Evolutionary conservation across 2,797 vertebrate species (phyloP), one percentile per base, ranked within the genome.

Genomic region (Sebastes dallii): DNA sequence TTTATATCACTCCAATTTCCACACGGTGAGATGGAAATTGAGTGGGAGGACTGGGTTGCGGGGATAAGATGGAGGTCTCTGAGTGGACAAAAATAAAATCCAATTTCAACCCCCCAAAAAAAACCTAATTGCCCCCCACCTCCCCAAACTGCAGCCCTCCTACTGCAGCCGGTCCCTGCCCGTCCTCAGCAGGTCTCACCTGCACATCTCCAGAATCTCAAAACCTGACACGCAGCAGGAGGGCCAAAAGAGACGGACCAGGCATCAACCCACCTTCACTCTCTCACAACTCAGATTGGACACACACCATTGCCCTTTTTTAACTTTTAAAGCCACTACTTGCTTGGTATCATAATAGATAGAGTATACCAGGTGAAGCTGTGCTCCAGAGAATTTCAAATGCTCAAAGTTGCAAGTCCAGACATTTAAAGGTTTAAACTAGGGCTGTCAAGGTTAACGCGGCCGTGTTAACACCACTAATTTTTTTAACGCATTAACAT

Each of bases 1-100:
- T 95, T 93, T 93, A 94, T 93, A 94, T 95, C 94, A 86, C 88
- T 94, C 88, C 94, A 94, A 94, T 95, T 95, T 95, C 92, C 85
- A 74, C 92, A 90, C 81, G 66, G 93, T 77, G 80, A 87, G 89
- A 95, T 93, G 93, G 90, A 95, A 95, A 96, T 95, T 87, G 94
- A 93, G 94, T 94, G 91, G 92, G 92, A 93, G 92, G 90, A 89
- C 90, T 89, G 89, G 92, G 82, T 90, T 90, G 91, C 78, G 22
- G 93, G 93, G 93, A 94, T 95, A 95, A 95, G 94, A 95, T 90
- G 91, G 92, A 93, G 92, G 92, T 91, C 91, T 92, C 84, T 54
- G 82, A 92, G 91, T 89, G 89, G 91, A 93, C 92, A 90, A 91
- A 95, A 94, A 94, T 92, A 93, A 95, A 95, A 95, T 93, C 90